Base-by-base conservation (phyloP, 2,113 vertebrate species). In the Glareola pratincola region DNA sequence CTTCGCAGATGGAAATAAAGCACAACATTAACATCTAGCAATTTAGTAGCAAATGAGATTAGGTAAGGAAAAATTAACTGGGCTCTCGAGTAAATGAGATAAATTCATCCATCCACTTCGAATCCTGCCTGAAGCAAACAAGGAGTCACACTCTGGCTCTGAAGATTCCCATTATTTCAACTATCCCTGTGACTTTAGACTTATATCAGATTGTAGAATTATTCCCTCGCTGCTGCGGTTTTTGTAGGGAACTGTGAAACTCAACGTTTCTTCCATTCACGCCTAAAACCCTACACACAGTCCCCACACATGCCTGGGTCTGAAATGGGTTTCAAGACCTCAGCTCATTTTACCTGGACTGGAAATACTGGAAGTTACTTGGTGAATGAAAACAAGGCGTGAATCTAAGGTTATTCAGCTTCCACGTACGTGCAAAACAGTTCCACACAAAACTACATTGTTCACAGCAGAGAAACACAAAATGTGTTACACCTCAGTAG, bases 1-100 rank as follows among this genome's bases (percentile, higher is more conserved):
- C 87, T 86, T 94, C 73, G 60, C 53, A 83, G 67, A 79, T 73
- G 94, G 91, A 78, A 92, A 79, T 60, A 57, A 96, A 68, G 73
- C 73, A 66, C 93, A 82, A 26, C 63, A 88, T 91, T 96, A 95
- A 91, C 81, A 90, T 63, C 78, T 12, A 91, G 84, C 50, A 93
- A 88, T 94, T 60, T 62, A 53, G 89, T 73, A 24, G 73, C 63
- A 95, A 94, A 97, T 85, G 82, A 94, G 59, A 96, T 94, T 93
- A 94, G 81, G 82, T 62, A 64, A 92, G 16, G 75, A 92, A 88
- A 88, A 94, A 96, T 93, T 78, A 96, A 95, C 72, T 90, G 87
- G 26, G 81, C 60, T 96, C 75, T 90, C 76, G 71, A 53, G 63
- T 81, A 96, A 97, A 93, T 63, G 56, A 92, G 93, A 85, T 37